Evolutionary conservation across 2,797 vertebrate genomes (phyloP), one percentile per base, ranked within the genome.

Genomic region (Zenarchopterus dispar): DNA sequence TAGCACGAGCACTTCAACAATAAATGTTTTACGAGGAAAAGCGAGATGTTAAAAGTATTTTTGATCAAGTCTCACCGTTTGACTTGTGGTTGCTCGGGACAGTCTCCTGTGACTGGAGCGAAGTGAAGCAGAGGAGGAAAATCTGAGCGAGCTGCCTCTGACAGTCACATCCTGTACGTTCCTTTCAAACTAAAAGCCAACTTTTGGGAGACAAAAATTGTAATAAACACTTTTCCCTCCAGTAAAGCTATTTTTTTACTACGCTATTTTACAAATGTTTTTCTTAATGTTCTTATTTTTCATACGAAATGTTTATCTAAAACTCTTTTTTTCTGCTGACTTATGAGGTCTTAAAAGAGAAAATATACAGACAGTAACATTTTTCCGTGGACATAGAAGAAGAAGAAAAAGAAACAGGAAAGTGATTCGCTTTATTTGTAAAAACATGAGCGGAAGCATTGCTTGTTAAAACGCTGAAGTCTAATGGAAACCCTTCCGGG

Each of bases 61-160:
- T 21, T 67, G 0, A 15, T n/a, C 17, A 49, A 71, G 41, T 63
- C 94, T 93, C 93, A 94, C 94, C 93, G 82, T 91, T 63, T 39
- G 62, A 51, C 60, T 52, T 61, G 60, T 62, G 41, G 4, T 46
- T n/a, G n/a, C 39, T 28, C 60, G 42, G 36, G 70, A 72, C 56
- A 58, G 71, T 70, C 58, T 69, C 59, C 68, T 67, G 61, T 66
- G 85, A 88, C 84, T 76, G 84, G 62, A 74, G 74, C 23, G 73
- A 62, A 89, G 72, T 78, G 79, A 65, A 55, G 77, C 73, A 9
- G 56, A 26, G 11, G 26, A 74, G 69, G 43, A 78, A 80, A 82
- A 62, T 62, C 62, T 67, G 46, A 62, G 63, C 9, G 9, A 62
- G 45, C 16, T n/a, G 17, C 28, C 36, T 43, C 36, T 19, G 17